Base-by-base conservation (phyloP, 35 echinoderm and acorn worm species). In the Lytechinus pictus region DNA sequence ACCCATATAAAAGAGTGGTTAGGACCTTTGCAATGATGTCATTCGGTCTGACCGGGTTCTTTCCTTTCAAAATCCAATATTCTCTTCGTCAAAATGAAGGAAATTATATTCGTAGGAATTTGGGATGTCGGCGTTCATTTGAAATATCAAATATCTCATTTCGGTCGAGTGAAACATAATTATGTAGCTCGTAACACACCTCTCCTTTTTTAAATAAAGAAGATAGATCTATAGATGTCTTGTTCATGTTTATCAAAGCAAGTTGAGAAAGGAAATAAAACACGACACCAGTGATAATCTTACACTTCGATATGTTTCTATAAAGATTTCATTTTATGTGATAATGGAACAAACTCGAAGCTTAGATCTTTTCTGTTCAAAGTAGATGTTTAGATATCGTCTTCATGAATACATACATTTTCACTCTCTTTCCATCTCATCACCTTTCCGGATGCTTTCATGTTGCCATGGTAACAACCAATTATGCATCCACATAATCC, bases 1-100 rank as follows among this genome's bases (percentile, higher is more conserved):
- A 89, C 87, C 87, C 87, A 89, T 53, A 52, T 89, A 44, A 54
- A 90, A 21, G 88, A 90, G 27, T 44, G 88, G 52, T 44, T 90
- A 54, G 88, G 28, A 54, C 29, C 29, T 44, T 6, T 90, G 12
- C 4, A 90, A 90, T 28, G 88, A 29, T 54, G 88, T 90, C 11
- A 90, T 52, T 33, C 16, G 11, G 88, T 54, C 9, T 52, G 27
- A 9, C 29, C 29, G 10, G 52, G 88, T 5, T 90, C 16, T 90
- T 16, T 28, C 3, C 9, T 90, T 52, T 90, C 88, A 90, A 21
- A 54, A 90, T 54, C 4, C 7, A 13, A 90, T 54, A 90, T 54
- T 90, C 16, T 12, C 9, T 9, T 13, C 52, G 88, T 90, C 88
- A 90, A 90, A 90, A 90, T 90, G 52, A 90, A 52, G 27, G 16